These are phyloP conservation scores for Lithobates pipiens DNA, from an alignment of 2,797 vertebrate genomes.

Conservation along the genomic window DNA sequence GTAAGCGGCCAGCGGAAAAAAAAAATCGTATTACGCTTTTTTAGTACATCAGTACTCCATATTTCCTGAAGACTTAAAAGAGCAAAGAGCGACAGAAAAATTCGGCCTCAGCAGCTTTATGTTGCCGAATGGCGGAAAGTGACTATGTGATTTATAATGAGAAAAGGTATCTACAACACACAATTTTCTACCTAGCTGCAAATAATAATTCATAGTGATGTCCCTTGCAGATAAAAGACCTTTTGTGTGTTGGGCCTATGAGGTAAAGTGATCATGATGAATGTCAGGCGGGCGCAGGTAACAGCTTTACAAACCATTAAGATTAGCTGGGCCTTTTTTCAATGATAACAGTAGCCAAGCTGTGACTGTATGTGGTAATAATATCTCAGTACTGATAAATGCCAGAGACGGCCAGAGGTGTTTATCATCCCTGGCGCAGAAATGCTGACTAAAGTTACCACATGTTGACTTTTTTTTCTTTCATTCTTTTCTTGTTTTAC, in stretches of 20 bases:
- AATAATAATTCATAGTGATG: conserved; percentile 99
- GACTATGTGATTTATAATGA: conserved; percentile 97
- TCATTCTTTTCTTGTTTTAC: conserved; percentile 52
- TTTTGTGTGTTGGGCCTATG: conserved; percentile 86
- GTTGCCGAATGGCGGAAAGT: conserved; percentile 88
- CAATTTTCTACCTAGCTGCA: conserved; percentile 98
- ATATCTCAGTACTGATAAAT: conserved; percentile 88
- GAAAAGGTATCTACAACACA: conserved; percentile 95
- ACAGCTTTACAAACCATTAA: conserved; percentile 98
- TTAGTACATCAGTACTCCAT: conserved; percentile 76
- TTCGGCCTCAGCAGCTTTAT: conserved; percentile 93
- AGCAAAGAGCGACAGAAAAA: conserved; percentile 78
- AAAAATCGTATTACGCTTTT: conserved; percentile 71
- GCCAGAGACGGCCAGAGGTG: conserved; percentile 79
- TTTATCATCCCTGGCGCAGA: conserved; percentile 81
- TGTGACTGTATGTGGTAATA: conserved; percentile 86
- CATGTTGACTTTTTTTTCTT: conserved; percentile 76
- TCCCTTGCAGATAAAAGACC: conserved; percentile 93
- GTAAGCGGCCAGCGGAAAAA: conserved; percentile 42
- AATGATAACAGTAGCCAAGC: conserved; percentile 87
- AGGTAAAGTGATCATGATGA: conserved; percentile 94
- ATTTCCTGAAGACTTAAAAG: conserved; percentile 76
- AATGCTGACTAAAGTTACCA: conserved; percentile 86
- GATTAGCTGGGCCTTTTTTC: conserved; percentile 84
- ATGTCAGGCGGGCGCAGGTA: conserved; percentile 96